phyloP scores from a whole-genome alignment of 2,797 vertebrate species.

The Florisuga fusca region DNA sequence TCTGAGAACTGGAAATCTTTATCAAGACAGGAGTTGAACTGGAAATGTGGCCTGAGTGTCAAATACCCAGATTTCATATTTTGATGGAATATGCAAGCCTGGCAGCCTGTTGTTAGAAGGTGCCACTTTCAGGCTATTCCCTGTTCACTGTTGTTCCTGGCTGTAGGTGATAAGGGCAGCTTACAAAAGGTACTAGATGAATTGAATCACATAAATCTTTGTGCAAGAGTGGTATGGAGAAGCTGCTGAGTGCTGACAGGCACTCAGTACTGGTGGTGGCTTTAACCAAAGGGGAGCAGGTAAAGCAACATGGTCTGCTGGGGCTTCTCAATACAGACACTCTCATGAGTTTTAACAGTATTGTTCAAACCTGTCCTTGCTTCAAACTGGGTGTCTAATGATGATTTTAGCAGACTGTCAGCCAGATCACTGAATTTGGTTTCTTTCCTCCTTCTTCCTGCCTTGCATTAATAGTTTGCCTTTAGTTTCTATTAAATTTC shows the following conservation, averaged over 20 bases:
- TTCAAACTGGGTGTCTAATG: not conserved
- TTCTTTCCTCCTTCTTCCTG: not conserved
- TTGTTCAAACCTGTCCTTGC: not conserved
- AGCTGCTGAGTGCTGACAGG: not conserved
- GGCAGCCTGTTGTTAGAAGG: not conserved
- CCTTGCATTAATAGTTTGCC: not conserved
- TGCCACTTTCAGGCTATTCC: not conserved
- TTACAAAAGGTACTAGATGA: not conserved
- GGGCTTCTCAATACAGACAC: not conserved
- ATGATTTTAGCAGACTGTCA: not conserved
- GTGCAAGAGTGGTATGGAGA: not conserved
- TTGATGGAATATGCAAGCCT: not conserved
- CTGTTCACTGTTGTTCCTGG: not conserved
- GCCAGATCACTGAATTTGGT: not conserved
- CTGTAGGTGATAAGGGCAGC: rapidly evolving
- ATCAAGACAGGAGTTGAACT: not conserved
- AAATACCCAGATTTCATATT: not conserved
- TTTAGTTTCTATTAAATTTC: not conserved
- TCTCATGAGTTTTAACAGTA: not conserved
- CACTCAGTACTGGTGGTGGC: not conserved
- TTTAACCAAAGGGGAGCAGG: not conserved
- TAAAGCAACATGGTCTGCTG: not conserved
- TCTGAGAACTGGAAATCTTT: not conserved
- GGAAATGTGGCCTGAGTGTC: not conserved
- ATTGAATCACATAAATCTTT: not conserved